Conservation (phyloP, 2,797 vertebrate species). For the Botia kubotai region DNA sequence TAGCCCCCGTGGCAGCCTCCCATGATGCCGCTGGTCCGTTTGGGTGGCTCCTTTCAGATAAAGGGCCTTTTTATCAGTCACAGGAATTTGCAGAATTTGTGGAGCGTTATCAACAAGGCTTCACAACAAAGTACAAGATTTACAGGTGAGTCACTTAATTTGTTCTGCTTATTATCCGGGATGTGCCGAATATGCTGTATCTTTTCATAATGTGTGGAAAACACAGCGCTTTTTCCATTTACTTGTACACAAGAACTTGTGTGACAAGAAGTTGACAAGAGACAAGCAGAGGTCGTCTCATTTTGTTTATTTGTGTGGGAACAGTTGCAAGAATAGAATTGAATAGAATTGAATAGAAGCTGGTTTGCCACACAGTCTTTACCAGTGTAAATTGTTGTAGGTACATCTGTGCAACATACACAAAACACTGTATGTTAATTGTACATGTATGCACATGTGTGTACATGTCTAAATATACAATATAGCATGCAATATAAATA, state of each 20-base stretch:
- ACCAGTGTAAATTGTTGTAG: not conserved
- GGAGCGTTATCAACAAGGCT: constrained; percentile 95
- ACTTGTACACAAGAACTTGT: not conserved
- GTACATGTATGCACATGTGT: too few species aligned
- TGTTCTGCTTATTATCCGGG: not conserved
- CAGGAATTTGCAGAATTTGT: constrained; percentile 97
- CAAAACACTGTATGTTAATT: too few species aligned
- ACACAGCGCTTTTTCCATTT: not conserved
- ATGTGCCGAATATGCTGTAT: not conserved
- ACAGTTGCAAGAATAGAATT: not conserved
- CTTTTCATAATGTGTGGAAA: not conserved
- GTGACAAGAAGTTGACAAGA: not conserved
- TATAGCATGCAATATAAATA: not conserved
- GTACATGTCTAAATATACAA: too few species aligned
- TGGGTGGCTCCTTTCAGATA: constrained; percentile 96
- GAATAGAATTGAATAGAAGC: not conserved
- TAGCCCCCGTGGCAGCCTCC: constrained; percentile 84
- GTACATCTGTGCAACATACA: not conserved
- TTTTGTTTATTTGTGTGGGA: constrained; percentile 6
- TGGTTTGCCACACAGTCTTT: not conserved
- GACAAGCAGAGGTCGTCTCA: not conserved
- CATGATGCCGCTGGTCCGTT: constrained; percentile 89
- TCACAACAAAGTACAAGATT: constrained; percentile 98
- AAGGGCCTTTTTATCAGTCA: constrained; percentile 95
- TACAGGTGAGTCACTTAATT: constrained; percentile 86